phyloP scores from a whole-genome alignment of 2,797 vertebrate genomes.

The Clarias laeviceps region DNA sequence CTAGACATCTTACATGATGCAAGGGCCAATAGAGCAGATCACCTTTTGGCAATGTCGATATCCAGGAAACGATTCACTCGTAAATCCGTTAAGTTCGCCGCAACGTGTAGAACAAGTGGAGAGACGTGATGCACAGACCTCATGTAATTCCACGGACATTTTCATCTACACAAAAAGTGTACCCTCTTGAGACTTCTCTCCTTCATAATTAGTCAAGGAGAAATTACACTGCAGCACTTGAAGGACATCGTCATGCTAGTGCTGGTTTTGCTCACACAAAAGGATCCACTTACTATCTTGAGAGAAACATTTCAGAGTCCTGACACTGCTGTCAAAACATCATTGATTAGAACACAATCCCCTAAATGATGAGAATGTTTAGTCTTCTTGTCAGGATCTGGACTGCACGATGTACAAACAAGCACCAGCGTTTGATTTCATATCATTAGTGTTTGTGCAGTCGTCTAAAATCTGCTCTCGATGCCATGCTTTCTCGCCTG shows the following conservation, averaged over 20 bases:
- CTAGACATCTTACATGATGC: slow-evolving; percentile 14
- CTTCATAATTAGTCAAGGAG: background rate
- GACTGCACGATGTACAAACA: background rate
- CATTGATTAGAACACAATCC: slow-evolving; percentile 4
- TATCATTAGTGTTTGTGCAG: background rate
- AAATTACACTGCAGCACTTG: background rate
- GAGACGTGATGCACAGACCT: background rate
- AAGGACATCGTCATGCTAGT: background rate
- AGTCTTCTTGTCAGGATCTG: background rate
- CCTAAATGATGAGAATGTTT: background rate
- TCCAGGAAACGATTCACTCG: slow-evolving; percentile 14
- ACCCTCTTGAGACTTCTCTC: background rate
- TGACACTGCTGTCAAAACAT: slow-evolving; percentile 17
- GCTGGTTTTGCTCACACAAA: background rate
- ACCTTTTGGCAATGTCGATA: slow-evolving; percentile 6
- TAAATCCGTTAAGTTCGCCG: slow-evolving; percentile 3
- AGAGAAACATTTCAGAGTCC: slow-evolving; percentile 5
- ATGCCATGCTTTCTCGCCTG: background rate
- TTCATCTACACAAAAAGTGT: background rate
- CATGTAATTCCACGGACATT: background rate
- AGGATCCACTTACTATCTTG: background rate
- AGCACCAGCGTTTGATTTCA: background rate
- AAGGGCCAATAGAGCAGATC: slow-evolving; percentile 4
- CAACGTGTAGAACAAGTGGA: background rate
- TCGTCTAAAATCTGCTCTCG: background rate